Evolutionary conservation across 2,797 vertebrate genomes (phyloP), one percentile per base, ranked within the genome.

Genomic region (Rhinichthys osculus): DNA sequence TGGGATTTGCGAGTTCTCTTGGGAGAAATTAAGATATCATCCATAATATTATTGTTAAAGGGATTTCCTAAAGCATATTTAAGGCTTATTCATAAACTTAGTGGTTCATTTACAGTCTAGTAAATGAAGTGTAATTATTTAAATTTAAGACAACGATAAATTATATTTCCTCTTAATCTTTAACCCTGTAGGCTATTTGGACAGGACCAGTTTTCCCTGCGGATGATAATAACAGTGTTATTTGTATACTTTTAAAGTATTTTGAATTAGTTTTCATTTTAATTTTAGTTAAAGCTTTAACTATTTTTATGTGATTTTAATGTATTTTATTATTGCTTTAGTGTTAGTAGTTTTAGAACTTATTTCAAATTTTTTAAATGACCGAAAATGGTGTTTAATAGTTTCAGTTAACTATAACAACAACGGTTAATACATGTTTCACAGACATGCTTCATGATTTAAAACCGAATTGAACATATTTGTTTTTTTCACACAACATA

Each of bases 41-140:
- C 66, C 82, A 57, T 84, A 73, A 72, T 86, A 67, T 47, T 66
- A 78, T 71, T 66, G 35, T 72, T 69, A 72, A 82, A 82, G 47
- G 10, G 79, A 76, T 76, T 86, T 83, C 71, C 30, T 40, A 50
- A 87, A 74, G 76, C 57, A 57, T 27, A 86, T 86, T 82, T 44
- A 69, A 44, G 42, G 21, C 54, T 30, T 84, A 64, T 82, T 82
- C 52, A 38, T 78, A 85, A 72, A 72, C 16, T 10, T n/a, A 71
- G 50, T 76, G 3, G 44, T 40, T 67, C 1, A n/a, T 78, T 86
- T 72, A 13, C 73, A 47, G 64, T 47, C 21, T 59, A 11, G 54
- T 78, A 40, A 30, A 42, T 16, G 14, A 77, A 38, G 33, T 57
- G 30, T 7, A 57, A 11, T 35, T 23, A 30, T 73, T 47, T 71